Evolutionary conservation across 1,140 invertebrate genomes (phyloP).

Genomic region (Coenobita brevimanus): DNA sequence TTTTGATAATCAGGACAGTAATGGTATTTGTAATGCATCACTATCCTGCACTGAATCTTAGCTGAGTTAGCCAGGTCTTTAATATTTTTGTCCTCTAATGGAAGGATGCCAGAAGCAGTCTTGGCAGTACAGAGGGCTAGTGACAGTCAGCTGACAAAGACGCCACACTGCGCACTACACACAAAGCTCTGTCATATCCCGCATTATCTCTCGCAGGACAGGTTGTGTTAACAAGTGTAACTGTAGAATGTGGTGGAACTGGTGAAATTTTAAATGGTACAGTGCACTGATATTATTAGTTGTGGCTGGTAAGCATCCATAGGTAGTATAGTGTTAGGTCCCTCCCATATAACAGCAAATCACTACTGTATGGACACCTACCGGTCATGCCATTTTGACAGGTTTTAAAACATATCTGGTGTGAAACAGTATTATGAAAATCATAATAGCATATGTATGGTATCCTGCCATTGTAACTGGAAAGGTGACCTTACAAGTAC

Average conservation of each 20-base stretch:
- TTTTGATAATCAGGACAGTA: no score
- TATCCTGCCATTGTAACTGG: no score
- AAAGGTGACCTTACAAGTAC: no score
- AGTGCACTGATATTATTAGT: conserved; percentile 4
- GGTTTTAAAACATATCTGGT: no score
- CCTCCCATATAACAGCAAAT: no score
- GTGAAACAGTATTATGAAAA: no score
- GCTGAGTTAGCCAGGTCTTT: background rate
- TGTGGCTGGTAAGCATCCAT: no score
- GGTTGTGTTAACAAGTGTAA: background rate
- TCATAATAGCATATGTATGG: no score
- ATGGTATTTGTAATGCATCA: no score
- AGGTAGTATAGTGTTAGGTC: no score
- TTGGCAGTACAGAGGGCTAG: conserved; percentile 1
- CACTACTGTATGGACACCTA: no score
- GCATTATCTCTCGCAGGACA: background rate
- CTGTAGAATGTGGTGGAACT: background rate
- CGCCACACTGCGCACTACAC: background rate
- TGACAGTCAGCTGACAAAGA: conserved; percentile 33
- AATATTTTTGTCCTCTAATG: background rate
- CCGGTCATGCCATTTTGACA: no score
- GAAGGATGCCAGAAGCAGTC: conserved; percentile 12
- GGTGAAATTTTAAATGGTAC: background rate
- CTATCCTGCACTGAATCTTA: background rate
- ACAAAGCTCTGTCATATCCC: background rate